Evolutionary conservation across 2,113 vertebrate species (phyloP).

Genomic region (Trachemys scripta): DNA sequence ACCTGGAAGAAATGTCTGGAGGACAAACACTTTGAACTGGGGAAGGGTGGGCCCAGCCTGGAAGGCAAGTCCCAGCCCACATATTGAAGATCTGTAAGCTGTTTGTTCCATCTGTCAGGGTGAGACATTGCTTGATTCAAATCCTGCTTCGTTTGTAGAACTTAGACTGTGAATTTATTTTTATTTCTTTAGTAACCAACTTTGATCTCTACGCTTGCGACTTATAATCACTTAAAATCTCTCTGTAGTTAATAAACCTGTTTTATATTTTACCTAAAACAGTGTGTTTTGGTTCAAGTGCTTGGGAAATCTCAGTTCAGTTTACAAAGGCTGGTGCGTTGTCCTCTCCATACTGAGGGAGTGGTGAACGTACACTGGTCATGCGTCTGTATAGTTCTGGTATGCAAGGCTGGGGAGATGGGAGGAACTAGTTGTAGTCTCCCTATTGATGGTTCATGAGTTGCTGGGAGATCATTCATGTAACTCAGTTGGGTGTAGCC

Average conservation of each 20-base stretch:
- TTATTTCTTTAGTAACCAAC: background rate
- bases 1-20: background rate
- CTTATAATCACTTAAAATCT: background rate
- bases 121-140: background rate
- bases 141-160: background rate
- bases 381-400: background rate
- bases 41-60: background rate
- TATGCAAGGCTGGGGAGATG: background rate
- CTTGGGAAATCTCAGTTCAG: background rate
- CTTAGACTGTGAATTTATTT: background rate
- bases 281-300: background rate
- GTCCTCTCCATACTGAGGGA: background rate
- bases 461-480: background rate
- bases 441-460: background rate
- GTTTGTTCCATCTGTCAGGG: background rate
- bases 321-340: background rate
- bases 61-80: background rate
- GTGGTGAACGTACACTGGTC: background rate
- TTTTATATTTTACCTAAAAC: background rate
- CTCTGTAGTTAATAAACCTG: background rate
- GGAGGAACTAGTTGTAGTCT: background rate
- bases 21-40: background rate
- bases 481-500: too few relatives aligned
- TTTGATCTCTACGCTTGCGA: background rate
- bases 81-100: background rate